phyloP scores from a whole-genome alignment of 2,888 invertebrate genomes.

The Napeogenes inachia region DNA sequence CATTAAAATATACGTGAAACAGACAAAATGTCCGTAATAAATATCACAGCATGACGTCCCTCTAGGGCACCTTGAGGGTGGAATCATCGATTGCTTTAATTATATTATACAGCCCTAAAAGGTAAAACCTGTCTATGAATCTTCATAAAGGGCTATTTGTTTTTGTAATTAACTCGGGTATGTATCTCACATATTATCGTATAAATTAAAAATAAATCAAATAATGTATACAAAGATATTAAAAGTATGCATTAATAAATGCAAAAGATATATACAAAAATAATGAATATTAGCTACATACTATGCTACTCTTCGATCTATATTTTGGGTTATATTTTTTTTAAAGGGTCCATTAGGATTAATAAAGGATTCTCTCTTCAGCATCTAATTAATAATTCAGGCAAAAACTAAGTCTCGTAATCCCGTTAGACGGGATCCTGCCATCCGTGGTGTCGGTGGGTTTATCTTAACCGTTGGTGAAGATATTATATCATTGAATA shows the following conservation, averaged over 20 bases:
- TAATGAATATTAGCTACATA: constrained; percentile 43
- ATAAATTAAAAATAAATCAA: not conserved
- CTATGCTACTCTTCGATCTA: no score
- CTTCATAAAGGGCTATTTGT: constrained; percentile 14
- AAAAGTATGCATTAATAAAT: not conserved
- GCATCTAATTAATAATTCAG: constrained; percentile 54
- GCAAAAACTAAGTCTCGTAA: constrained; percentile 60
- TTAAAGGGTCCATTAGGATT: constrained; percentile 33
- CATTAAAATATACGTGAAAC: constrained; percentile 3
- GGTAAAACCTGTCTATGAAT: constrained; percentile 18
- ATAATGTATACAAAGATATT: not conserved
- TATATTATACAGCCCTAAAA: constrained; percentile 58
- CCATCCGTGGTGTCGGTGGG: constrained; percentile 40
- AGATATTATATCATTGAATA: constrained; percentile 14
- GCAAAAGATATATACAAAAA: constrained; percentile 29
- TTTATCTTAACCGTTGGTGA: constrained; percentile 27
- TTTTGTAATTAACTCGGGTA: constrained; percentile 14
- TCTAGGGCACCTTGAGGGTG: constrained; percentile 44
- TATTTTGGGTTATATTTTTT: not conserved
- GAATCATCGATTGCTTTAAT: constrained; percentile 66
- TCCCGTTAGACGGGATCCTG: constrained; percentile 54
- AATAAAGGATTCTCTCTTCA: constrained; percentile 29
- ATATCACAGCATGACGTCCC: constrained; percentile 23
- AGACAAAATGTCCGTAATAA: constrained; percentile 16
- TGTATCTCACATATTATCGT: not conserved